Base-by-base conservation (phyloP, 2,113 vertebrate genomes). In the Narcine bancroftii region DNA sequence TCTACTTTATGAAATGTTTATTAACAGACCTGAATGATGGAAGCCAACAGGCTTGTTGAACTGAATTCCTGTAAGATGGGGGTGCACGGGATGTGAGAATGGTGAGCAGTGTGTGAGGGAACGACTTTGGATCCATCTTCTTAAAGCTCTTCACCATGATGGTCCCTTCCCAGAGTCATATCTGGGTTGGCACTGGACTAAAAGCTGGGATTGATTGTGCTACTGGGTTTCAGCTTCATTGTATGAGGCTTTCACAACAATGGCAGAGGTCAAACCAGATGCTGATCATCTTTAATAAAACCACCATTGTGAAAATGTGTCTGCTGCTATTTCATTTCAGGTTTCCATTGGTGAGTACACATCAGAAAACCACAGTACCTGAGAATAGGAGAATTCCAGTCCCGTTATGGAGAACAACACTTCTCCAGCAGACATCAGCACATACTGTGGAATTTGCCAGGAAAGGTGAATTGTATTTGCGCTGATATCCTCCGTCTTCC, bases 341-440 rank as follows among this genome's bases (percentile, higher is more conserved):
- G 21, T 63, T 29, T 91, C 33, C 0, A 13, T 92, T 9, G 33
- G 45, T 92, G 24, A 66, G 39, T 0, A 10, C 42, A 10, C n/a
- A 72, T 50, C 50, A 72, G 53, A 0, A 10, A 5, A 71, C 29
- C 24, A 2, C 21, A 24, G 3, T 95, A 99, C 99, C 98, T 99
- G 99, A 87, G 99, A 98, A 94, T 99, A 99, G 92, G 99, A 99
- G 96, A 99, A 99, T 93, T 99, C 98, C 94, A 99, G 95, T 89
- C 98, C 99, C 0, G 99, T 99, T 93, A 99, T 95, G 93, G 98
- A 99, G 95, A 99, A 99, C 98, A 99, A 97, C 95, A 99, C 98
- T 93, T 99, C 99, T 39, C 96, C 98, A 11, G 95, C 96, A 45
- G 98, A 99, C 42, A 99, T 95, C 72, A 99, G 89, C 47, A 95